A percentile compares a stretch with the other conserved stretches of the same genome.
Evolutionary conservation across 2,888 invertebrate genomes (phyloP).

Genomic region (Apamea monoglypha): DNA sequence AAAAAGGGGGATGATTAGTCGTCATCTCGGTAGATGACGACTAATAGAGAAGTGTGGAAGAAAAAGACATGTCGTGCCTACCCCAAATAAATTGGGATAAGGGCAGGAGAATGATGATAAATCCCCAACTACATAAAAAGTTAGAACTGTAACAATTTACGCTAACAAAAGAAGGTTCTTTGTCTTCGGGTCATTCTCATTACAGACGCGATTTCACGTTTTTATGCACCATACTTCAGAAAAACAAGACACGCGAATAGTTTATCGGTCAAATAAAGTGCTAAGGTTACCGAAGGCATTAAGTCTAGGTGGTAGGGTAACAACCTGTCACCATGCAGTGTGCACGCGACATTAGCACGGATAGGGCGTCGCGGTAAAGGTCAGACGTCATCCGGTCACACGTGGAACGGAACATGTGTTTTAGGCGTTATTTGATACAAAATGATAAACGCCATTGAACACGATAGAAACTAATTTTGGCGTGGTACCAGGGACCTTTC

Average conservation of each 20-base stretch:
- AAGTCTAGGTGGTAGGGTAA: slow-evolving; percentile 35
- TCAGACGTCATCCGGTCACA: slow-evolving; percentile 50
- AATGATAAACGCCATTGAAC: not conserved
- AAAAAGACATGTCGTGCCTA: not conserved
- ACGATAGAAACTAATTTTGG: not conserved
- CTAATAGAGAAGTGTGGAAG: not conserved
- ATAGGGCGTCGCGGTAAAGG: slow-evolving; percentile 43
- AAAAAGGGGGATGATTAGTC: too few relatives aligned
- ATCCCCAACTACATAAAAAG: not conserved
- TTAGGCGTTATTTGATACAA: slow-evolving; percentile 23
- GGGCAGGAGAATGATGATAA: not conserved
- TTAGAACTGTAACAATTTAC: not conserved
- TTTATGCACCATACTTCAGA: not conserved
- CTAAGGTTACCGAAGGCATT: slow-evolving; percentile 36
- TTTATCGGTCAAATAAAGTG: slow-evolving; percentile 12
- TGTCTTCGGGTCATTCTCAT: not conserved
- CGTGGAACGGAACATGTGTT: slow-evolving; percentile 34
- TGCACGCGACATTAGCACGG: slow-evolving; percentile 43
- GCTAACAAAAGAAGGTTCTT: not conserved
- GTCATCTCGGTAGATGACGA: too few relatives aligned
- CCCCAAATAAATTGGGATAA: not conserved
- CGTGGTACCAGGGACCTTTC: not conserved
- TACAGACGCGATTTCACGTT: not conserved
- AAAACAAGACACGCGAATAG: slow-evolving; percentile 5
- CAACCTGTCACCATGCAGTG: slow-evolving; percentile 24